These are phyloP conservation scores for Chionomys nivalis DNA, from an alignment of 2,113 vertebrate genomes.

Conservation along the genomic window DNA sequence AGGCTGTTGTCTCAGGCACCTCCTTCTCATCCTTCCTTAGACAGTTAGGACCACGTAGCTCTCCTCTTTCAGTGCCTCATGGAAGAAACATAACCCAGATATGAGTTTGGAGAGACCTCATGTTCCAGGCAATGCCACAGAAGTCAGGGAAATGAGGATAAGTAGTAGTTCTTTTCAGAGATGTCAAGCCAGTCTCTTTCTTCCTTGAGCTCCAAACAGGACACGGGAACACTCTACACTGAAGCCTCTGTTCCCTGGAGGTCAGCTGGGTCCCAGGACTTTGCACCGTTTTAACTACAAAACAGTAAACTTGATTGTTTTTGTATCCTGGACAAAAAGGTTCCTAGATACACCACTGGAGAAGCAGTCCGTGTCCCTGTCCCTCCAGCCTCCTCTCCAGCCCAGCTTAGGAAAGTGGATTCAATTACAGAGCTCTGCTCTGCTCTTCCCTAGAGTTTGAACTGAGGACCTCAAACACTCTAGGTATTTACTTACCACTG, in stretches of 20 bases:
- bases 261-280: neutral
- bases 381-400: neutral
- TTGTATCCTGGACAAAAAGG: neutral
- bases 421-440: no score
- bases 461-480: neutral
- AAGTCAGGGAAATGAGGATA: neutral
- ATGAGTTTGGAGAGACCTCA: neutral
- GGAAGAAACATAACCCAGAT: neutral
- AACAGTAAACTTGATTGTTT: neutral
- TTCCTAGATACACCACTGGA: neutral
- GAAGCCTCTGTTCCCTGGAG: neutral
- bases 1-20: no score
- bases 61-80: no score
- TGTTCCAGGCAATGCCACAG: neutral
- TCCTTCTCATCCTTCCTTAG: neutral
- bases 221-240: neutral
- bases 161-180: no score
- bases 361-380: no score
- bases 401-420: neutral
- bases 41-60: neutral
- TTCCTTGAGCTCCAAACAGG: neutral
- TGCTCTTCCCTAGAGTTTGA: neutral
- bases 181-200: neutral
- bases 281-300: neutral
- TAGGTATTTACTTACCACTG: neutral